Evolutionary conservation across 2,797 vertebrate species (phyloP).

Genomic region (Rhodeus uyekii): DNA sequence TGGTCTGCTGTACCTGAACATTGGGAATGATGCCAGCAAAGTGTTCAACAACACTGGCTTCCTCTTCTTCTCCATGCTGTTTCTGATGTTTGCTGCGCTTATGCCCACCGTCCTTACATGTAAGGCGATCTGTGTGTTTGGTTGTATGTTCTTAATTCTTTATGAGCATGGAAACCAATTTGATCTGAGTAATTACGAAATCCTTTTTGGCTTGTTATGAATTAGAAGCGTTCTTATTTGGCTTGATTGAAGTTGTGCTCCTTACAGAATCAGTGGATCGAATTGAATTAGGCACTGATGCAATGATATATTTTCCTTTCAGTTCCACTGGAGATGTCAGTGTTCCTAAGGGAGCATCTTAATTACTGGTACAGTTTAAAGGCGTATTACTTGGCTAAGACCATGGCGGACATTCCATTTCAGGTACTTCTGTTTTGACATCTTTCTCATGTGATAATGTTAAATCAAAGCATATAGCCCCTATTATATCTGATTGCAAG

Average conservation of each 20-base stretch:
- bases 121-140: slow-evolving; percentile 72
- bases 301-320: slow-evolving; percentile 52
- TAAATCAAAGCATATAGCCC: background rate
- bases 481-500: no score
- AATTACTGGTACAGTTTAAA: slow-evolving; percentile 99
- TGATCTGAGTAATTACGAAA: background rate
- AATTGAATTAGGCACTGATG: slow-evolving; percentile 5
- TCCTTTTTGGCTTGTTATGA: background rate
- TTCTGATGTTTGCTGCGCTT: slow-evolving; percentile 97
- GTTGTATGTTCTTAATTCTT: background rate
- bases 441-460: background rate
- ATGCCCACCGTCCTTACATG: slow-evolving; percentile 98
- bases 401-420: slow-evolving; percentile 95
- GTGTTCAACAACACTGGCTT: slow-evolving; percentile 99
- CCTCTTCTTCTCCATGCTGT: slow-evolving; percentile 99
- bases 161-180: slow-evolving; percentile 28
- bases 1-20: slow-evolving; percentile 95
- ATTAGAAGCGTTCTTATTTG: background rate
- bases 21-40: slow-evolving; percentile 95
- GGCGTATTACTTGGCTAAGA: slow-evolving; percentile 96
- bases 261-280: background rate
- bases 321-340: slow-evolving; percentile 97
- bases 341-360: slow-evolving; percentile 93
- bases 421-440: slow-evolving; percentile 79
- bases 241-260: background rate